Conservation (phyloP, 2,797 vertebrate species). For the Channallabes apus region DNA sequence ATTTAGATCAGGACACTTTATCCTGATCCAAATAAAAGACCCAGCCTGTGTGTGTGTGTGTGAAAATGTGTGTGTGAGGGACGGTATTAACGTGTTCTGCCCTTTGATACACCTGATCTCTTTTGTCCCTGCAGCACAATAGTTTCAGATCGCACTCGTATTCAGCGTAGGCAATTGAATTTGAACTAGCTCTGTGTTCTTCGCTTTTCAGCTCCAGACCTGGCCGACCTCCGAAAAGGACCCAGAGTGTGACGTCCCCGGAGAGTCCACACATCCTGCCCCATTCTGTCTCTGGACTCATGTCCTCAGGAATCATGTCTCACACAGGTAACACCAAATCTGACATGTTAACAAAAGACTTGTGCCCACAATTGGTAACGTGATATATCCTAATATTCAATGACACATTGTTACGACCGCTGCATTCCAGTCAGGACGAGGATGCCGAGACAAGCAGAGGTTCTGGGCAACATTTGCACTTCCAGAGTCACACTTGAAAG, state of each 20-base stretch:
- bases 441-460: background rate
- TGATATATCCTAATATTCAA: constrained; percentile 20
- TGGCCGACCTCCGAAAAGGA: constrained; percentile 97
- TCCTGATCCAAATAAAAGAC: constrained; percentile 14
- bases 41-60: constrained; percentile 20
- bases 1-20: constrained; percentile 14
- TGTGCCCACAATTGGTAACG: background rate
- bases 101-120: constrained; percentile 39
- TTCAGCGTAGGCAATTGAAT: constrained; percentile 32
- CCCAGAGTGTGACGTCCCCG: constrained; percentile 90
- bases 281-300: constrained; percentile 89
- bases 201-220: constrained; percentile 89
- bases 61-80: constrained; percentile 26
- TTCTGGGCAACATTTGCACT: background rate
- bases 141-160: constrained; percentile 43
- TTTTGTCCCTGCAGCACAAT: constrained; percentile 42
- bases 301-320: constrained; percentile 96
- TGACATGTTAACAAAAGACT: constrained; percentile 12
- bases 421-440: background rate
- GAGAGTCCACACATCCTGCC: constrained; percentile 95
- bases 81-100: constrained; percentile 39
- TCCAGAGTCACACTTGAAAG: background rate
- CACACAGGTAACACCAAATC: constrained; percentile 84
- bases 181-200: constrained; percentile 46
- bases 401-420: constrained; percentile 10